These are phyloP conservation scores for Maniola hyperantus DNA, from an alignment of 2,888 invertebrate genomes.

Conservation along the genomic window DNA sequence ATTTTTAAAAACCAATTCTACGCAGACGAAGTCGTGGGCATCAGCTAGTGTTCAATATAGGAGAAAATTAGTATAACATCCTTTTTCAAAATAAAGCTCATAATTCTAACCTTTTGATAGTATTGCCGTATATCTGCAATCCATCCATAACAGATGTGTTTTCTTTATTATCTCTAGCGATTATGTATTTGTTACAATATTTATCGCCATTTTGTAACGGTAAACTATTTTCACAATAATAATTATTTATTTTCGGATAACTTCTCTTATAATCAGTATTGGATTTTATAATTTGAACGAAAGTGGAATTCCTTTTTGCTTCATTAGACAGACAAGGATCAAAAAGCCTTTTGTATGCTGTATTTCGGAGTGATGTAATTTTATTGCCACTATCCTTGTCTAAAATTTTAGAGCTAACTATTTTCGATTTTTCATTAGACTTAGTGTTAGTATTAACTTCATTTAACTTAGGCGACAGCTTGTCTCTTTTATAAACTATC, in stretches of 20 bases:
- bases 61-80: neutral
- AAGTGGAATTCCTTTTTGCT: neutral
- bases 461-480: neutral
- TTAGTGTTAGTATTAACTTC: neutral
- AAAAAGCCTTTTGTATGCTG: neutral
- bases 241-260: neutral
- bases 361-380: neutral
- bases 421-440: neutral
- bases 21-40: too few species aligned
- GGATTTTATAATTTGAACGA: neutral
- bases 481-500: conserved; percentile 45
- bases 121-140: neutral
- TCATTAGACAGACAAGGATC: neutral
- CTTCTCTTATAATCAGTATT: neutral
- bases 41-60: too few species aligned
- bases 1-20: too few species aligned
- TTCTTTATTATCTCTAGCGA: neutral
- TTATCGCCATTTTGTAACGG: neutral
- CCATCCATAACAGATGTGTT: neutral
- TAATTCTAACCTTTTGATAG: neutral
- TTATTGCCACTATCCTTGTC: neutral
- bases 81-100: neutral
- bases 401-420: neutral
- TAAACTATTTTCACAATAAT: neutral
- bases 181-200: neutral